phyloP scores from a whole-genome alignment of 2,888 invertebrate genomes.

The Masnerella sp. region DNA sequence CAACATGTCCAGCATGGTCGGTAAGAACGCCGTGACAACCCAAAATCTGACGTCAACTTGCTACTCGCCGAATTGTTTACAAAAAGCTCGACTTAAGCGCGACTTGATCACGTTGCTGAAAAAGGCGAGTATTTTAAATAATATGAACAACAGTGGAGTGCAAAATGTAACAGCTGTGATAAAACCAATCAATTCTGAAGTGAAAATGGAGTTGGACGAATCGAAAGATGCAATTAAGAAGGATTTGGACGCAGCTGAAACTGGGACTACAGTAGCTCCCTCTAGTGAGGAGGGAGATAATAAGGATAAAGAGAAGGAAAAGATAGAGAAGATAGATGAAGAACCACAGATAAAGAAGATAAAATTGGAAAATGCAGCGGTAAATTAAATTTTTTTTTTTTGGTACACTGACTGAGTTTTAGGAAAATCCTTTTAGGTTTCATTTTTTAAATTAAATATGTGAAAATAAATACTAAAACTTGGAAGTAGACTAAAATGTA shows the following conservation, averaged over 20 bases:
- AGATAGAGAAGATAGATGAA: conserved; percentile 30
- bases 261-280: no score
- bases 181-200: conserved; percentile 21
- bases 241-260: conserved; percentile 82
- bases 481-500: no score
- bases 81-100: conserved; percentile 84
- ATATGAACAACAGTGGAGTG: conserved; percentile 72
- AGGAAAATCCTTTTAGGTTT: no score
- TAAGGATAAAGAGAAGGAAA: conserved; percentile 73
- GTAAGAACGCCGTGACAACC: conserved; percentile 78
- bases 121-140: conserved; percentile 80
- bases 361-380: conserved; percentile 67
- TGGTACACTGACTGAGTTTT: no score
- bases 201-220: conserved; percentile 68
- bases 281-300: no score
- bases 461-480: not conserved
- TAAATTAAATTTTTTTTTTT: conserved; percentile 21
- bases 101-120: conserved; percentile 82
- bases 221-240: conserved; percentile 80
- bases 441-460: no score
- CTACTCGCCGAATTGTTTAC: conserved; percentile 90
- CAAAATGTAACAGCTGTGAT: conserved; percentile 73
- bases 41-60: conserved; percentile 81
- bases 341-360: conserved; percentile 65
- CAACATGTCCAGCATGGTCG: conserved; percentile 79